Percentiles rank a stretch among this genome's conserved stretches.
Conservation (phyloP, 2,888 invertebrate species). For the Crematogaster levior region DNA sequence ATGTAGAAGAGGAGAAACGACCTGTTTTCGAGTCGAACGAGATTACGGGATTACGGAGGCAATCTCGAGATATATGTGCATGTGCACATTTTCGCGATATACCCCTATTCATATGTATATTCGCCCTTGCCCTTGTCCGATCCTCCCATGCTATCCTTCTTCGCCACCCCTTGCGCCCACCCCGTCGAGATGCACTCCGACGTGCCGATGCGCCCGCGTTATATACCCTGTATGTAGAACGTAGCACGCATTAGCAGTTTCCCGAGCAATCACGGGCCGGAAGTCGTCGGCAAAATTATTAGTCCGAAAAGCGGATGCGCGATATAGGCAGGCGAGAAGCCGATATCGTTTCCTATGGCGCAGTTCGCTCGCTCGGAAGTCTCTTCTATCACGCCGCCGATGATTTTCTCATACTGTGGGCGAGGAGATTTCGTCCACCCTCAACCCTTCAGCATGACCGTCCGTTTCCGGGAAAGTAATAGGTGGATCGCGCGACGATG, state of each 20-base stretch:
- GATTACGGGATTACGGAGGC: constrained; percentile 39
- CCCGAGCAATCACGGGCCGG: constrained; percentile 81
- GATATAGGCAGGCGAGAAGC: constrained; percentile 26
- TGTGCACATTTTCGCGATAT: neutral
- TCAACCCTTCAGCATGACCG: neutral
- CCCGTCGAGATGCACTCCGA: neutral
- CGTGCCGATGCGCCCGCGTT: neutral
- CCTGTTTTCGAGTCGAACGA: constrained; percentile 14
- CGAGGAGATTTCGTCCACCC: neutral
- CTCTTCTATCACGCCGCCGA: constrained; percentile 38
- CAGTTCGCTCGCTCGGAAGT: constrained; percentile 29
- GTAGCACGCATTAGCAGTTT: constrained; percentile 71
- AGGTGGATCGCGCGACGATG: neutral
- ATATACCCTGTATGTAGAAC: constrained; percentile 55
- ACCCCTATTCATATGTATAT: constrained; percentile 12
- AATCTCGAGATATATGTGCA: constrained; percentile 42
- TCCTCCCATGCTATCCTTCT: neutral
- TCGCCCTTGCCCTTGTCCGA: constrained; percentile 51
- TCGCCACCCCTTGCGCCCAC: neutral
- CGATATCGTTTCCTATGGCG: constrained; percentile 39
- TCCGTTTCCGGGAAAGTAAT: constrained; percentile 5
- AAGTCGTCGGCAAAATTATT: constrained; percentile 79
- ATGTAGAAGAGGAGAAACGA: neutral
- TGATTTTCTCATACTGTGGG: neutral
- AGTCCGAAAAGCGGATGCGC: constrained; percentile 73